Conservation (phyloP, 2,888 invertebrate species). For the Euzetes globulus region DNA sequence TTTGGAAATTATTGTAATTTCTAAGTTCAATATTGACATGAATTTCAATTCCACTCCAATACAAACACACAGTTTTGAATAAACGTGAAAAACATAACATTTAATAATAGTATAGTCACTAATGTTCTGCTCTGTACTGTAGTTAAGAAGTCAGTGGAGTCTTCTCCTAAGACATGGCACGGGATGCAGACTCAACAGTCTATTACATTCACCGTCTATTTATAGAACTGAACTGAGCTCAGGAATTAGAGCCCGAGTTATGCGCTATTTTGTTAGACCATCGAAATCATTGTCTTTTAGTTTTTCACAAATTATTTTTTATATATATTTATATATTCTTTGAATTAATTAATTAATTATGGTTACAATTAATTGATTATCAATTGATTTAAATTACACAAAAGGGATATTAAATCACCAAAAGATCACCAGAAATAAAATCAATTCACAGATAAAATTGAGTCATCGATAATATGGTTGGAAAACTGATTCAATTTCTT, state of each 20-base stretch:
- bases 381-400: constrained; percentile 7
- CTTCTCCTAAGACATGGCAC: too few relatives aligned
- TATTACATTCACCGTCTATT: constrained; percentile 10
- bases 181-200: background rate
- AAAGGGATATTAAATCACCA: constrained; percentile 18
- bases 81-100: constrained; percentile 9
- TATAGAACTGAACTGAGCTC: background rate
- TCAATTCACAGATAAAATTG: constrained; percentile 23
- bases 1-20: constrained; percentile 20
- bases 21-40: constrained; percentile 23
- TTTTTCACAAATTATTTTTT: background rate
- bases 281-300: too few relatives aligned
- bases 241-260: background rate
- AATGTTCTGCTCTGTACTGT: too few relatives aligned
- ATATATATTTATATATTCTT: background rate
- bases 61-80: background rate
- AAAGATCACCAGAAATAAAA: constrained; percentile 21
- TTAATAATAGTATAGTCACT: too few relatives aligned
- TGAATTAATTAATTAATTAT: background rate
- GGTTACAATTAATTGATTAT: background rate
- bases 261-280: too few relatives aligned
- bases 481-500: constrained; percentile 13
- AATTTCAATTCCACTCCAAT: background rate
- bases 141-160: too few relatives aligned
- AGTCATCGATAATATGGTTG: constrained; percentile 1